These are phyloP conservation scores for Montipora cactus DNA, from an alignment of 64 coral and sea anemone genomes.

Conservation along the genomic window DNA sequence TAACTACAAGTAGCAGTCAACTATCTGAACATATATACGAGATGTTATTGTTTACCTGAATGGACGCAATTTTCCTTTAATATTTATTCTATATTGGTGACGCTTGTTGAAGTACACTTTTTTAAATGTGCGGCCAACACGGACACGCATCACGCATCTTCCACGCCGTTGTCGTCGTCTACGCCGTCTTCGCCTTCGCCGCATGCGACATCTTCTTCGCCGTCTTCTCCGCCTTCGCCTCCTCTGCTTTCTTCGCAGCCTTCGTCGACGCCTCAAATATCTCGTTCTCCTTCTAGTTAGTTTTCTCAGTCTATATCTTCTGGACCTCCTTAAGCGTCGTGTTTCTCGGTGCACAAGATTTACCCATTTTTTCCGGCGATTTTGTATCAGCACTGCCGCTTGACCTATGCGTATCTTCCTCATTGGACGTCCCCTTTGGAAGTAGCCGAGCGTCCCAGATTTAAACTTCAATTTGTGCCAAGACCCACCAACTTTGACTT, in stretches of 20 bases:
- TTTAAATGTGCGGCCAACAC: background rate
- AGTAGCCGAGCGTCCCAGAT: background rate
- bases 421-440: background rate
- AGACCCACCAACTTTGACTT: background rate
- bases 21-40: too few relatives aligned
- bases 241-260: background rate
- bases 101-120: constrained; percentile 1
- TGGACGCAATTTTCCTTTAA: background rate
- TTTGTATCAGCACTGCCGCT: background rate
- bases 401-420: background rate
- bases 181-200: background rate
- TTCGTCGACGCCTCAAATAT: constrained; percentile 2
- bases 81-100: background rate
- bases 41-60: background rate
- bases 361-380: background rate
- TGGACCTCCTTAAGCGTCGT: background rate
- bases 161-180: constrained; percentile 15
- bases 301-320: background rate
- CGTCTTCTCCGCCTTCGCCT: constrained; percentile 3
- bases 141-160: constrained; percentile 12
- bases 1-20: too few relatives aligned
- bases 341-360: background rate
- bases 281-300: background rate
- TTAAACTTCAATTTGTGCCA: background rate
- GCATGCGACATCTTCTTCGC: background rate